These are phyloP conservation scores for Sinonovacula constricta DNA, from an alignment of 1,140 invertebrate genomes.

Conservation along the genomic window DNA sequence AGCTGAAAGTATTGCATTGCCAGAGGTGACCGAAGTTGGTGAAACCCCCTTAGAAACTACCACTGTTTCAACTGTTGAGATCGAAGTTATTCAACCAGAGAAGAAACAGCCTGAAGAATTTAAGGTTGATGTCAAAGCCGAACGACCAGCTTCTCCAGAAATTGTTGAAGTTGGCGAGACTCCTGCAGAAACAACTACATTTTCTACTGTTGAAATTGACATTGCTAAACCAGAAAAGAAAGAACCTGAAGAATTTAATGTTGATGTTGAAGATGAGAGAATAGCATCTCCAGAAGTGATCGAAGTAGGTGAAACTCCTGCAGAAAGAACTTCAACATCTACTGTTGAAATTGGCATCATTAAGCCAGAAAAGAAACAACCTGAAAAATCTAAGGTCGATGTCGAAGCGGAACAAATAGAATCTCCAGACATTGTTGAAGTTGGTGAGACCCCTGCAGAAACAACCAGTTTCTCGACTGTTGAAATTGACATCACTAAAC, in stretches of 20 bases:
- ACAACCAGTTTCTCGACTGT: constrained; percentile 48
- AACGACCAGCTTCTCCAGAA: constrained; percentile 28
- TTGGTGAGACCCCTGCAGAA: constrained; percentile 26
- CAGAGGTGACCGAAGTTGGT: constrained; percentile 56
- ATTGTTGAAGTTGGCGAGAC: constrained; percentile 19
- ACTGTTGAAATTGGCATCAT: constrained; percentile 42
- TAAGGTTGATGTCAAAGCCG: constrained; percentile 39
- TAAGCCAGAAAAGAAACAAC: constrained; percentile 23
- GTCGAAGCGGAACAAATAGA: constrained; percentile 51
- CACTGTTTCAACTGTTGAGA: constrained; percentile 29
- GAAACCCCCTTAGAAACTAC: constrained; percentile 34
- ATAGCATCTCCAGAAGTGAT: constrained; percentile 51
- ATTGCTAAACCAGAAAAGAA: constrained; percentile 47
- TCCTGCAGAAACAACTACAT: constrained; percentile 9
- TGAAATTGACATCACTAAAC: constrained; percentile 40
- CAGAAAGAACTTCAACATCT: constrained; percentile 49
- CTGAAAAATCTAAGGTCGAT: constrained; percentile 55
- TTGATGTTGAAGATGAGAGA: constrained; percentile 25
- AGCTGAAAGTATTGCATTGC: constrained; percentile 57
- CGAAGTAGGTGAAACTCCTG: constrained; percentile 34
- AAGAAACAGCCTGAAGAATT: constrained; percentile 37
- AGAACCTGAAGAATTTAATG: constrained; percentile 38
- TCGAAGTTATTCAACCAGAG: constrained; percentile 45
- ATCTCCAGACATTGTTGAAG: constrained; percentile 53
- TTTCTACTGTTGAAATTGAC: constrained; percentile 31